Evolutionary conservation across 2,888 invertebrate genomes (phyloP).

Genomic region (Epinotia demarniana): DNA sequence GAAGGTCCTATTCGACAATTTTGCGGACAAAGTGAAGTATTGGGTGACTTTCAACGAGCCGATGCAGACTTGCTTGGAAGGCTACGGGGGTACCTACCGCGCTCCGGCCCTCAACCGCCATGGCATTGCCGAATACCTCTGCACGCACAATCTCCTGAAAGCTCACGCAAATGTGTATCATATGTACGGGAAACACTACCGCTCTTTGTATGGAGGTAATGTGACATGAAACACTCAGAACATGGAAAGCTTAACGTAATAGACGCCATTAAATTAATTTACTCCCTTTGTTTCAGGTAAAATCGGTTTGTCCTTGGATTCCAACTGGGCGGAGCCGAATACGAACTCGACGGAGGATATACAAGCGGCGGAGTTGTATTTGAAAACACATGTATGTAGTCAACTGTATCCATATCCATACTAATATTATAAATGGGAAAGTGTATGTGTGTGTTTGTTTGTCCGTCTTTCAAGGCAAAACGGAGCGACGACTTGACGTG

Average conservation of each 20-base stretch:
- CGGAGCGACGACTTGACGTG: no score
- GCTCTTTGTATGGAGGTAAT: constrained; percentile 81
- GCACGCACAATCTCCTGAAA: constrained; percentile 89
- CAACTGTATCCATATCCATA: no score
- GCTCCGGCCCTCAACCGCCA: constrained; percentile 85
- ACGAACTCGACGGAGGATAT: constrained; percentile 80
- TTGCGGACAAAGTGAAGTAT: constrained; percentile 86
- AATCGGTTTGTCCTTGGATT: constrained; percentile 86
- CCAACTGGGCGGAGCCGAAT: constrained; percentile 86
- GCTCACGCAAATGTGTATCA: constrained; percentile 90
- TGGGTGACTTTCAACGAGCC: constrained; percentile 94
- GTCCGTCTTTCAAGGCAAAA: no score
- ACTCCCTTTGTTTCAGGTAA: constrained; percentile 73
- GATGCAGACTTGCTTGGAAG: constrained; percentile 81
- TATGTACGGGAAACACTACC: constrained; percentile 86
- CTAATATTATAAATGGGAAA: no score
- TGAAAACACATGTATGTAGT: constrained; percentile 84
- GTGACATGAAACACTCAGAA: constrained; percentile 34
- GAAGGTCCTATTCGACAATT: constrained; percentile 84
- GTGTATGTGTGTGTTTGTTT: no score
- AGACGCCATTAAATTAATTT: constrained; percentile 39
- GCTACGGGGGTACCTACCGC: constrained; percentile 85
- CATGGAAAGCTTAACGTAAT: constrained; percentile 19
- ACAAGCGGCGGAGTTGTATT: constrained; percentile 85
- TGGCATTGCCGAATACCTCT: constrained; percentile 87